Evolutionary conservation across 1,140 invertebrate genomes (phyloP).

Genomic region (Brachionus asplanchnoidis): DNA sequence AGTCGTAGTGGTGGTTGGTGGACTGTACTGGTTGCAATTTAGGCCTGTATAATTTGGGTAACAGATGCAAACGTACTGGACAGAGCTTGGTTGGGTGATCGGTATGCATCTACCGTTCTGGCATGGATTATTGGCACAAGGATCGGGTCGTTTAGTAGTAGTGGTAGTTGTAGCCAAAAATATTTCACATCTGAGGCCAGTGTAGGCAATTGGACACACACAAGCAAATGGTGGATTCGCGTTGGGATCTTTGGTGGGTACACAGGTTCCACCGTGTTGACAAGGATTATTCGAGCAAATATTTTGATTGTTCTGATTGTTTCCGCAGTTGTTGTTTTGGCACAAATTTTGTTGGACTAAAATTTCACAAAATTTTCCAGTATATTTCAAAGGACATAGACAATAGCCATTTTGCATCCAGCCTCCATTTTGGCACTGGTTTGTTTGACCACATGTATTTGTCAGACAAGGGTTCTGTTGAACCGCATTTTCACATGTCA

Average conservation of each 20-base stretch:
- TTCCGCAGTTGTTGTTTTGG: neutral
- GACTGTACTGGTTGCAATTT: slow-evolving; percentile 72
- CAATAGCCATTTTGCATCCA: slow-evolving; percentile 5
- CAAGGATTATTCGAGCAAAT: slow-evolving; percentile 59
- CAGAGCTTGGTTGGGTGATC: slow-evolving; percentile 10
- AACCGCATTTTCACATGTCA: neutral
- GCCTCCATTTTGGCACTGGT: slow-evolving; percentile 12
- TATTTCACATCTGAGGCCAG: slow-evolving; percentile 25
- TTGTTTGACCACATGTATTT: neutral
- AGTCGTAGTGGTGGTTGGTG: slow-evolving; percentile 59
- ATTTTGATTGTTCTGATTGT: neutral
- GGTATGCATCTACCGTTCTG: slow-evolving; percentile 8
- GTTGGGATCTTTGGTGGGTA: slow-evolving; percentile 49
- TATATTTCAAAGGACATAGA: neutral
- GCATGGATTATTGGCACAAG: neutral
- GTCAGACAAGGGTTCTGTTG: neutral
- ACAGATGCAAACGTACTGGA: slow-evolving; percentile 82
- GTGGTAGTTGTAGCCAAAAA: neutral
- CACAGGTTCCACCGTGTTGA: slow-evolving; percentile 85
- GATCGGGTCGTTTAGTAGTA: neutral
- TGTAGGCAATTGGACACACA: slow-evolving; percentile 28
- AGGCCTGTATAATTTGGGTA: slow-evolving; percentile 62
- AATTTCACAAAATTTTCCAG: slow-evolving; percentile 28
- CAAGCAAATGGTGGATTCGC: slow-evolving; percentile 26
- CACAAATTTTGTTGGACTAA: neutral